Conservation (phyloP, 2,888 invertebrate species). For the Apodemia zela region DNA sequence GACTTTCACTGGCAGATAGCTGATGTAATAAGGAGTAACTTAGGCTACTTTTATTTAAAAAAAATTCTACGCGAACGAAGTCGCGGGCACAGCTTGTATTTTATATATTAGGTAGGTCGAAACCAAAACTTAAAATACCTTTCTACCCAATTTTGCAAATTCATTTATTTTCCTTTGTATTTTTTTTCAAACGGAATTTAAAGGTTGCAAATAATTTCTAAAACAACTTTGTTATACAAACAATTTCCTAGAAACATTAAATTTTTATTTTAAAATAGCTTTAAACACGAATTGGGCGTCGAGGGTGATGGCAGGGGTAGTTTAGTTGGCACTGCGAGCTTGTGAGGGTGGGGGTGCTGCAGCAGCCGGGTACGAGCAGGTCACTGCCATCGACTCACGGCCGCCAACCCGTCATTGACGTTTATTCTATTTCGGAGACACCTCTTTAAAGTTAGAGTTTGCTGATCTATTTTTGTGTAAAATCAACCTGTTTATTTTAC, state of each 20-base stretch:
- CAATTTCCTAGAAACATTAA: not conserved
- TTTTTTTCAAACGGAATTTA: no score
- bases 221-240: no score
- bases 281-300: slow-evolving; percentile 21
- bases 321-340: slow-evolving; percentile 30
- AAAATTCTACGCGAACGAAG: no score
- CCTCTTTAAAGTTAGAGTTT: slow-evolving; percentile 50
- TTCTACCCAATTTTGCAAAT: no score
- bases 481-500: not conserved
- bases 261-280: slow-evolving; percentile 14
- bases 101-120: no score
- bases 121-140: no score
- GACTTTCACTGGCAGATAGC: no score
- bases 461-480: slow-evolving; percentile 31
- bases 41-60: no score
- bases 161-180: no score
- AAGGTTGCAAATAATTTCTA: no score
- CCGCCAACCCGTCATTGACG: slow-evolving; percentile 60
- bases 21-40: no score
- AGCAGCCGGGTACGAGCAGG: slow-evolving; percentile 77
- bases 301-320: slow-evolving; percentile 21
- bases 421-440: slow-evolving; percentile 61
- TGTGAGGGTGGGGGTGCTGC: slow-evolving; percentile 43
- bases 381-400: slow-evolving; percentile 81
- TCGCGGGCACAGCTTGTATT: no score